These are phyloP conservation scores for Mantis religiosa DNA, from an alignment of 2,888 invertebrate species.

Conservation along the genomic window DNA sequence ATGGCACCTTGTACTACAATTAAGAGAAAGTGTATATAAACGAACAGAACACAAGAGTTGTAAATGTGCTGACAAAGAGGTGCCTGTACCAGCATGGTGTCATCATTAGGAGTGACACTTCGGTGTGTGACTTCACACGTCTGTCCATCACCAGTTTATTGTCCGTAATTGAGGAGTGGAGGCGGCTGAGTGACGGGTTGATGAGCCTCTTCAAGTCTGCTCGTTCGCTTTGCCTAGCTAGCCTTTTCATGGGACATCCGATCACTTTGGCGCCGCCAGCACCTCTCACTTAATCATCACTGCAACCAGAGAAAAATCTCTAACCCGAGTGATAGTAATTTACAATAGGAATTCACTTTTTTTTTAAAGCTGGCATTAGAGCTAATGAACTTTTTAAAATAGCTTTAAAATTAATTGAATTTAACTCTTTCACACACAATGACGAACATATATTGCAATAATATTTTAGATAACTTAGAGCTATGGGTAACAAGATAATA, in stretches of 20 bases:
- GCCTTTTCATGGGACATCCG: background rate
- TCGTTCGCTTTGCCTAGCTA: background rate
- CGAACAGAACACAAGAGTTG: too few species aligned
- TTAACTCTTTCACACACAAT: too few species aligned
- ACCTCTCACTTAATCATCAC: background rate
- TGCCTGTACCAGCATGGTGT: background rate
- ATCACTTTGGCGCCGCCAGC: background rate
- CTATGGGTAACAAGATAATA: too few species aligned
- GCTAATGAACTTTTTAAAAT: too few species aligned
- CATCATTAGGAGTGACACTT: conserved; percentile 1
- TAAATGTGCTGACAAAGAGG: too few species aligned
- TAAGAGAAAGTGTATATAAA: too few species aligned
- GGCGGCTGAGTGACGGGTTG: background rate
- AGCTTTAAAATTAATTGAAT: too few species aligned
- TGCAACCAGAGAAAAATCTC: too few species aligned
- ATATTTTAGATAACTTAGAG: too few species aligned
- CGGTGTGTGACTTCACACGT: conserved; percentile 4
- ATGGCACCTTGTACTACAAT: too few species aligned
- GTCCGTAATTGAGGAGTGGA: conserved; percentile 6
- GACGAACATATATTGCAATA: too few species aligned
- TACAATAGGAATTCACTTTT: background rate
- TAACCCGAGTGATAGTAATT: background rate
- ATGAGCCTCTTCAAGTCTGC: conserved; percentile 8
- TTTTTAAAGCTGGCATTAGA: too few species aligned
- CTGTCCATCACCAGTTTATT: conserved; percentile 7